These are phyloP conservation scores for Asbolus verrucosus DNA, from an alignment of 1,140 invertebrate species.

Conservation along the genomic window DNA sequence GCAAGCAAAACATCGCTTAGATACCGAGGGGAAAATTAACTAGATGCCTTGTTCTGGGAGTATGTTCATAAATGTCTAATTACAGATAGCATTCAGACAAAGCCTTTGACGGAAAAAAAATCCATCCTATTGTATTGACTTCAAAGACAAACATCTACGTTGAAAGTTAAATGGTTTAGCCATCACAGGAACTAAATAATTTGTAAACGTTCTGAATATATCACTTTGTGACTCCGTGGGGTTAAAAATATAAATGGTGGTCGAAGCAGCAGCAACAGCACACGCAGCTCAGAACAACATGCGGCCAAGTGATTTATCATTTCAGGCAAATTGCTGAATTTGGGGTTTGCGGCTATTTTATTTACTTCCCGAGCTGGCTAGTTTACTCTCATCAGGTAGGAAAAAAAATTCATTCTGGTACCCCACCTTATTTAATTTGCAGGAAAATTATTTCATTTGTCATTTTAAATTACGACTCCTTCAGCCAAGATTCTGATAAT, in stretches of 20 bases:
- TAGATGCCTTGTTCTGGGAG: constrained; percentile 18
- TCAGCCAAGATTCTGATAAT: constrained; percentile 36
- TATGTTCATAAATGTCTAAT: constrained; percentile 37
- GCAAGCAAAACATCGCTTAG: constrained; percentile 23
- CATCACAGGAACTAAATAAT: constrained; percentile 44
- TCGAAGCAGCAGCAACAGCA: constrained; percentile 49
- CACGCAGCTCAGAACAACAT: constrained; percentile 58
- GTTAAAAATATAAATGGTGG: constrained; percentile 58
- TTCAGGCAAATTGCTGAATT: constrained; percentile 59
- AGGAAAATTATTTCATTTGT: constrained; percentile 33
- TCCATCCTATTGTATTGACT: neutral
- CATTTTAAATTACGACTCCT: constrained; percentile 24
- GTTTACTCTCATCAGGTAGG: constrained; percentile 33
- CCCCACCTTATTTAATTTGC: constrained; percentile 25
- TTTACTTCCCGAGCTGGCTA: constrained; percentile 48
- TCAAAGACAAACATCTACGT: neutral
- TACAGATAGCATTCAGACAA: constrained; percentile 11
- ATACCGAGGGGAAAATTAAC: constrained; percentile 29
- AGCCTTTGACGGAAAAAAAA: neutral
- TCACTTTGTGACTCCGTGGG: constrained; percentile 53
- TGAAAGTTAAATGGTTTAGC: constrained; percentile 2
- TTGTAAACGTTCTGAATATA: constrained; percentile 48
- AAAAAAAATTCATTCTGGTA: constrained; percentile 17
- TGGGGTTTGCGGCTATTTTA: constrained; percentile 57
- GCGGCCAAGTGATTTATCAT: constrained; percentile 59